Base-by-base conservation (phyloP, 2,113 vertebrate genomes). In the Orientallactaga bullata region DNA sequence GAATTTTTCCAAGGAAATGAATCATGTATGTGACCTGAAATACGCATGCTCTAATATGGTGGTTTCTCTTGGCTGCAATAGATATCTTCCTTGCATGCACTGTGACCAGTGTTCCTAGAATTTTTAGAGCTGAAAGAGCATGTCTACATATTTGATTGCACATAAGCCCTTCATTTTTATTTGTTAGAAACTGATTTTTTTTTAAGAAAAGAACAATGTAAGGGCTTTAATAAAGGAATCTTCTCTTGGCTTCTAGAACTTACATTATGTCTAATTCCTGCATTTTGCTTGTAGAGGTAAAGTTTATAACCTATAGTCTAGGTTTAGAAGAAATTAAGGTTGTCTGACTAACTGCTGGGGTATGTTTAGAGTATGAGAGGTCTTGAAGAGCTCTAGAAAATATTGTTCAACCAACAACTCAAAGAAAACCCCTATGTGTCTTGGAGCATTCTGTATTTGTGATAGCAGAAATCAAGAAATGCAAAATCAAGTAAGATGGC, bases 391-490 rank as follows among this genome's bases (percentile, higher is more conserved):
- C 55, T 80, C 42, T 69, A 39, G 71, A 90, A 92, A 37, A 65
- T 24, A 20, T 65, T 23, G 63, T 20, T 65, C 63, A 65, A 65
- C 23, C 21, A 21, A 63, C 61, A 20, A 32, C 30, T 37, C 39
- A n/a, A 5, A 77, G 28, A 24, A 8, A 76, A 81, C 28, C 66
- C 24, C 51, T 71, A 51, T 47, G n/a, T 84, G 17, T 71, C 55
- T 47, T 86, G 35, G 37, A 89, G 28, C 32, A 55, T 82, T 90
- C 69, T 85, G 24, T 82, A 89, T 89, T 13, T 81, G 20, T 65
- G 74, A 7, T 26, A 77, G 24, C 32, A 81, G 42, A 93, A 82
- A 78, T 91, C 10, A 47, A 86, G 65, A 91, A 55, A 89, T 69
- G 26, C 16, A 86, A 51, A 37, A 74, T 61, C 74, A 85, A 89